Evolutionary conservation across 2,797 vertebrate species (phyloP).

Genomic region (Brotula barbata): DNA sequence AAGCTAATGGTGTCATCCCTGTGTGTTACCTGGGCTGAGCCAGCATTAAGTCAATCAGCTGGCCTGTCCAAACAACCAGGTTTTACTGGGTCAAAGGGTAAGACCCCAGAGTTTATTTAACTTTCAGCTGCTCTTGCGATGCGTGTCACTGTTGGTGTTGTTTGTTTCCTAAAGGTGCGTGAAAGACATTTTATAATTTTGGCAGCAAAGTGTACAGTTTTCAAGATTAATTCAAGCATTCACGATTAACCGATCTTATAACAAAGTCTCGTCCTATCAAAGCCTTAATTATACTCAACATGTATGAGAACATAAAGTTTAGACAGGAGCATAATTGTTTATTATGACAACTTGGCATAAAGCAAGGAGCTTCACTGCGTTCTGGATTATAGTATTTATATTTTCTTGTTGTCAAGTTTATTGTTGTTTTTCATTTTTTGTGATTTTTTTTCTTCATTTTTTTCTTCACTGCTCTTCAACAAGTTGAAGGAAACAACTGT

Average conservation of each 20-base stretch:
- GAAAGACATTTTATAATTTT: background rate
- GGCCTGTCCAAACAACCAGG: slow-evolving; percentile 59
- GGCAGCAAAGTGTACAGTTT: background rate
- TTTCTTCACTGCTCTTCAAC: slow-evolving; percentile 32
- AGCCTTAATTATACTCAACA: background rate
- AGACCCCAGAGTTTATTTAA: slow-evolving; percentile 48
- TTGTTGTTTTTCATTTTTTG: slow-evolving; percentile 28
- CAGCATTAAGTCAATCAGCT: slow-evolving; percentile 45
- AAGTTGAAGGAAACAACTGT: slow-evolving; percentile 56
- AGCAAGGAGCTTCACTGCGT: slow-evolving; percentile 40
- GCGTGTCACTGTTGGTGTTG: background rate
- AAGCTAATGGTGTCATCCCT: slow-evolving; percentile 4
- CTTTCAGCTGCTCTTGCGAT: slow-evolving; percentile 15
- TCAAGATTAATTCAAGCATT: background rate
- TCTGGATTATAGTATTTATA: slow-evolving; percentile 24
- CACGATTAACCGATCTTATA: background rate
- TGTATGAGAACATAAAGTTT: too few species aligned
- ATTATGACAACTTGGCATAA: slow-evolving; percentile 52
- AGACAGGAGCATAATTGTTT: slow-evolving; percentile 52
- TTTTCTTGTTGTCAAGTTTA: slow-evolving; percentile 43
- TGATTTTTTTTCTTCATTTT: slow-evolving; percentile 27
- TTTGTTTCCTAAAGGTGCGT: background rate
- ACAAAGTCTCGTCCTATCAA: slow-evolving; percentile 17
- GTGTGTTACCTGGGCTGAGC: slow-evolving; percentile 66
- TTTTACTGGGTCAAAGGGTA: slow-evolving; percentile 63